Evolutionary conservation across 2,113 vertebrate species (phyloP).

Genomic region (Crotalus tigris): DNA sequence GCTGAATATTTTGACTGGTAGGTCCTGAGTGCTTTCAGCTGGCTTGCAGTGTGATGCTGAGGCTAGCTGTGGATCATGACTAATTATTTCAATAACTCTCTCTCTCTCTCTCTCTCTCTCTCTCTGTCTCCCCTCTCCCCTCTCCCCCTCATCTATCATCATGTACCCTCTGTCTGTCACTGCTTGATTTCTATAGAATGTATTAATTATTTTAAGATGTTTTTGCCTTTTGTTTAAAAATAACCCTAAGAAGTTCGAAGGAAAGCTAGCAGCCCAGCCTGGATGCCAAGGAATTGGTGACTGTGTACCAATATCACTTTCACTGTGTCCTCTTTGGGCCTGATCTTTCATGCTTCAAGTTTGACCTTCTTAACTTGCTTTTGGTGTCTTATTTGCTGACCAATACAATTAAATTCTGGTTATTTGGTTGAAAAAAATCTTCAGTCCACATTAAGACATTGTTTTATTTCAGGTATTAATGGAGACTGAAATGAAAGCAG

Average conservation of each 20-base stretch:
- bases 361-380: neutral
- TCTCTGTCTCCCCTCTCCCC: no score
- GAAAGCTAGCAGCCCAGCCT: neutral
- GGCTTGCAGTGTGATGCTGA: neutral
- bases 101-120: neutral
- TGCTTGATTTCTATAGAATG: neutral
- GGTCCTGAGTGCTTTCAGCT: neutral
- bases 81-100: neutral
- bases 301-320: neutral
- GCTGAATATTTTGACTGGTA: conserved; percentile 74
- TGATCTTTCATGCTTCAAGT: neutral
- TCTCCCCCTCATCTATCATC: no score
- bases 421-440: neutral
- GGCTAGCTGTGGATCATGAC: neutral
- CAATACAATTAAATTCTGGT: neutral
- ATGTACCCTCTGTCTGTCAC: neutral
- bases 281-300: neutral
- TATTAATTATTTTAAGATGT: neutral
- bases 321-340: neutral
- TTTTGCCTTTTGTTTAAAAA: neutral
- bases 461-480: neutral
- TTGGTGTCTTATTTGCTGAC: neutral
- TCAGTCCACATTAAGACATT: neutral
- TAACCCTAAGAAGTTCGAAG: neutral
- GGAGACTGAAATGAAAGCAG: neutral